Conservation (phyloP, 2,888 invertebrate genomes). For the Dolomedes plantarius region DNA sequence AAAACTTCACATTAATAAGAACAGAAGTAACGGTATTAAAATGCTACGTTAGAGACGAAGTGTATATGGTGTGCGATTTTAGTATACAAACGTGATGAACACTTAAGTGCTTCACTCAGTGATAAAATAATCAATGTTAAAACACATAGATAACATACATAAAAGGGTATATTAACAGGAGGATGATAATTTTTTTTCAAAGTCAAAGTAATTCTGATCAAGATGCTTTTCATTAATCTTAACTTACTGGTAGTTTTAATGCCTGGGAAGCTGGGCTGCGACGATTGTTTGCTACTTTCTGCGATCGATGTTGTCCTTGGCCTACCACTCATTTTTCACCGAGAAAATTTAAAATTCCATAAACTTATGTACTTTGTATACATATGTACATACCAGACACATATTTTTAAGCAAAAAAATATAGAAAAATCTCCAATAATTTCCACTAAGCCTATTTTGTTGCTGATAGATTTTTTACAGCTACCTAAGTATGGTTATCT, state of each 20-base stretch:
- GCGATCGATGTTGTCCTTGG: conserved; percentile 97
- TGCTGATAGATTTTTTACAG: not conserved
- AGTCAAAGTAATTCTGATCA: no score
- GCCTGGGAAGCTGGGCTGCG: conserved; percentile 80
- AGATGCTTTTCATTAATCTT: no score
- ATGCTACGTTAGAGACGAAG: no score
- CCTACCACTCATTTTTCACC: conserved; percentile 87
- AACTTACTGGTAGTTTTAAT: conserved; percentile 83
- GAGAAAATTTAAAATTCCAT: conserved; percentile 38
- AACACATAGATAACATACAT: no score
- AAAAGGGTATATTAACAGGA: no score
- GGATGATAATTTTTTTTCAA: no score
- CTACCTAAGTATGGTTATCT: not conserved
- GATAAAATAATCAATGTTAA: no score
- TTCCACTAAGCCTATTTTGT: conserved; percentile 59
- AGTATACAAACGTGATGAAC: no score
- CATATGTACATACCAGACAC: conserved; percentile 45
- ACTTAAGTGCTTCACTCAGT: no score
- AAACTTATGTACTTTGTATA: conserved; percentile 35
- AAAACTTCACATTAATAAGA: no score
- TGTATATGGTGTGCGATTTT: no score
- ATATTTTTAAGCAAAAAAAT: conserved; percentile 29
- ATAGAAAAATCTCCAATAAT: conserved; percentile 10
- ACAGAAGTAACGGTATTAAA: no score
- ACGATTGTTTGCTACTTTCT: conserved; percentile 94